These are phyloP conservation scores for Periplaneta americana DNA, from an alignment of 1,140 invertebrate genomes.

Conservation along the genomic window DNA sequence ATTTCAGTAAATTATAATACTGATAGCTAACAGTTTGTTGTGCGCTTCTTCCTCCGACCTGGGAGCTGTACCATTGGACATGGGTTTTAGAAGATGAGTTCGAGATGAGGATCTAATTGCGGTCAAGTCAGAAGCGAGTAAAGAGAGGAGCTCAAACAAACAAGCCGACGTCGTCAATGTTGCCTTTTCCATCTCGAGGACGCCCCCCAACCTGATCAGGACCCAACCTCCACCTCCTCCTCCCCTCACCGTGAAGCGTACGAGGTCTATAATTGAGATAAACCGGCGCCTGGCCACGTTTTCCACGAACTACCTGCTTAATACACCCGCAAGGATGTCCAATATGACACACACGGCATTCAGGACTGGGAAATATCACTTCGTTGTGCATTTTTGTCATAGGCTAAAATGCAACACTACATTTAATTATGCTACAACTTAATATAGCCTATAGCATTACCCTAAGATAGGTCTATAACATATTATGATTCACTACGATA, in stretches of 20 bases:
- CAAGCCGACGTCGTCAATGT: not conserved
- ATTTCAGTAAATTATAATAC: too few relatives aligned
- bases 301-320: not conserved
- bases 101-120: not conserved
- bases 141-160: not conserved
- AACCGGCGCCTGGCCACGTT: not conserved
- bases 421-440: too few relatives aligned
- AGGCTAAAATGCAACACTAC: too few relatives aligned
- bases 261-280: not conserved
- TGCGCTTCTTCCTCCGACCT: not conserved
- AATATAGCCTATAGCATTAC: too few relatives aligned
- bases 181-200: not conserved
- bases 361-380: too few relatives aligned
- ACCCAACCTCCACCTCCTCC: not conserved
- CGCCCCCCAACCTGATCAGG: too few relatives aligned
- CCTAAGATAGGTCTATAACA: too few relatives aligned
- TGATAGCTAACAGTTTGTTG: too few relatives aligned
- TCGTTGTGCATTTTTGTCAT: too few relatives aligned
- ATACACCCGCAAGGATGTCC: not conserved
- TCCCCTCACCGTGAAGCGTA: not conserved
- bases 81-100: not conserved
- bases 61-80: not conserved
- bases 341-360: not conserved
- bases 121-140: not conserved
- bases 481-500: too few relatives aligned